Evolutionary conservation across 2,888 invertebrate genomes (phyloP).

Genomic region (Spodoptera littoralis): DNA sequence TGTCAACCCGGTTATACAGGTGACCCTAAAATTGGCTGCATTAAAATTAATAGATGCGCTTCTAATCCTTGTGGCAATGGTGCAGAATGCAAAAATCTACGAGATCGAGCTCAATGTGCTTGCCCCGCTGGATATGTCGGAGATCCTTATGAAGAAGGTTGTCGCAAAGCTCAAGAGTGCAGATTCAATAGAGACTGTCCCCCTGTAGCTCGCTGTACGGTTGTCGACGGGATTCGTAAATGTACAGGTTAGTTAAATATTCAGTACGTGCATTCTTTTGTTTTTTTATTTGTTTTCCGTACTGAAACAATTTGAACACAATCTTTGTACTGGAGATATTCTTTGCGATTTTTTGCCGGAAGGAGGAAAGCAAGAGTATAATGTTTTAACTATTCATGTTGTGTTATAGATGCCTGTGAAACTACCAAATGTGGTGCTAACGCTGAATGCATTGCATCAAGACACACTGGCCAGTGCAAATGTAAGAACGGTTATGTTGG

Average conservation of each 20-base stretch:
- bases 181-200: slow-evolving; percentile 94
- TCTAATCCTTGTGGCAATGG: slow-evolving; percentile 94
- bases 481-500: slow-evolving; percentile 94
- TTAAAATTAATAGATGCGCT: slow-evolving; percentile 93
- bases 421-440: slow-evolving; percentile 94
- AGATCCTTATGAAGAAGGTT: slow-evolving; percentile 95
- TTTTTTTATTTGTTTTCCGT: too few relatives aligned
- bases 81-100: slow-evolving; percentile 93
- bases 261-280: not conserved
- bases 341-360: too few relatives aligned
- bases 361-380: too few relatives aligned
- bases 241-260: slow-evolving; percentile 89
- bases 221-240: slow-evolving; percentile 92
- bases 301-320: too few relatives aligned
- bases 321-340: too few relatives aligned
- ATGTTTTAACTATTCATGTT: not conserved
- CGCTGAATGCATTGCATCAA: slow-evolving; percentile 93
- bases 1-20: slow-evolving; percentile 97
- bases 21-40: slow-evolving; percentile 92
- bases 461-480: slow-evolving; percentile 93
- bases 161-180: slow-evolving; percentile 95
- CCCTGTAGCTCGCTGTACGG: slow-evolving; percentile 92
- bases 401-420: slow-evolving; percentile 92
- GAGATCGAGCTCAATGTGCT: slow-evolving; percentile 93
- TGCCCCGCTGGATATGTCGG: slow-evolving; percentile 95